Evolutionary conservation across 2,888 invertebrate species (phyloP).

Genomic region (Amphipoea oculea): DNA sequence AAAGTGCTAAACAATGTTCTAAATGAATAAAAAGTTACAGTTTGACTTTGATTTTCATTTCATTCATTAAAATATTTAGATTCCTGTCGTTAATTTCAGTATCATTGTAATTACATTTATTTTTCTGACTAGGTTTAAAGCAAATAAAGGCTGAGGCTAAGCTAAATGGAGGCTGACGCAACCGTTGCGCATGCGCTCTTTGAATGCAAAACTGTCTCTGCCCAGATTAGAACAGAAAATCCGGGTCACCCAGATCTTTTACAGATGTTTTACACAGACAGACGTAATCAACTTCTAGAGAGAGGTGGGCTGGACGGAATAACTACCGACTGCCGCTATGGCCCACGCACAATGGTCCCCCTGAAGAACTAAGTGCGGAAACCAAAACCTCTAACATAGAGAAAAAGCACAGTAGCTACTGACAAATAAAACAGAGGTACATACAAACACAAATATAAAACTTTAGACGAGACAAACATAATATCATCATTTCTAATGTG

Average conservation of each 20-base stretch:
- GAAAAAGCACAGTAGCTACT: neutral
- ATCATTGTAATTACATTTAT: constrained; percentile 26
- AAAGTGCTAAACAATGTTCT: constrained; percentile 30
- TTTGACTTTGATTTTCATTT: constrained; percentile 38
- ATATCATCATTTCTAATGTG: neutral
- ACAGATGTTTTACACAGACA: neutral
- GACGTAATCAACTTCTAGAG: neutral
- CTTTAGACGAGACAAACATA: neutral
- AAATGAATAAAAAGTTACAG: constrained; percentile 42
- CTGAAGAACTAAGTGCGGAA: neutral
- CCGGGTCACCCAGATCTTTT: neutral
- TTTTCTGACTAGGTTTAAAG: constrained; percentile 8
- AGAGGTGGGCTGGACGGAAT: neutral
- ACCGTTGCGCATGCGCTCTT: neutral
- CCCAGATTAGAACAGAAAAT: neutral
- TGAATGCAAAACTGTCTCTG: neutral
- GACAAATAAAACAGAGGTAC: neutral
- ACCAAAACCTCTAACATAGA: neutral
- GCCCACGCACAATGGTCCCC: neutral
- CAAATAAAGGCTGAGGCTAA: neutral
- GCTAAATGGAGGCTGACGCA: neutral
- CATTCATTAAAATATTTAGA: constrained; percentile 20
- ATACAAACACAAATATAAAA: neutral
- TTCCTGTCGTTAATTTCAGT: constrained; percentile 3
- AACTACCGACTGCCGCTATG: neutral